Base-by-base conservation (phyloP, 2,888 invertebrate genomes). In the Azorinus chamasolen region DNA sequence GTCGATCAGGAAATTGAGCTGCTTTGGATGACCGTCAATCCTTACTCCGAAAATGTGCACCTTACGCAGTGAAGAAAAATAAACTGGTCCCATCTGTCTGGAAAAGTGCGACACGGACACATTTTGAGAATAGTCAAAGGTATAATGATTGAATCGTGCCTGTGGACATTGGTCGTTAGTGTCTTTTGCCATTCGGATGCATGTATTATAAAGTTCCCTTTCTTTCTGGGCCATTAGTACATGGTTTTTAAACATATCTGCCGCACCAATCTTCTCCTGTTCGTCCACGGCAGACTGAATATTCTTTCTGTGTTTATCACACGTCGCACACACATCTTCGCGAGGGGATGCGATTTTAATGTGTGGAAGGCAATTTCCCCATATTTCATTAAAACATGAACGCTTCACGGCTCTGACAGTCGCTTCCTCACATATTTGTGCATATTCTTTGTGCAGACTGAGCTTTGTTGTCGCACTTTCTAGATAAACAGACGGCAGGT, bases 21-120 rank as follows among this genome's bases (percentile, higher is more conserved):
- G 72, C 39, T 59, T 39, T 50, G 14, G 22, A 1, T 16, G 14
- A 4, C 78, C 78, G n/a, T 78, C 63, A 20, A 73, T 70, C 24
- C 59, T 25, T 1, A 73, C 55, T 10, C 78, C 78, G 58, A 79
- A 79, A 10, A 79, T 55, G 24, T 74, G 59, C 1, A 79, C 58
- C 62, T 79, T 70, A 4, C 70, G 50, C 14, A 55, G 55, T 2
- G 70, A 27, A 16, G 48, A 24, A 27, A 76, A 76, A 43, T 62
- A 71, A 18, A 76, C 32, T 14, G 76, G 70, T 1, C 70, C 62
- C 18, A 50, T 53, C 18, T 66, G 65, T 48, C 61, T 39, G 2
- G 62, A 55, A 48, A 55, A 46, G 24, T 74, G 63, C 14, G 66
- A 68, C 4, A 68, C n/a, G 27, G 48, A 22, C 1, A 75, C 54